Evolutionary conservation across 2,888 invertebrate genomes (phyloP).

Genomic region (Cryptophagus acutangulus): DNA sequence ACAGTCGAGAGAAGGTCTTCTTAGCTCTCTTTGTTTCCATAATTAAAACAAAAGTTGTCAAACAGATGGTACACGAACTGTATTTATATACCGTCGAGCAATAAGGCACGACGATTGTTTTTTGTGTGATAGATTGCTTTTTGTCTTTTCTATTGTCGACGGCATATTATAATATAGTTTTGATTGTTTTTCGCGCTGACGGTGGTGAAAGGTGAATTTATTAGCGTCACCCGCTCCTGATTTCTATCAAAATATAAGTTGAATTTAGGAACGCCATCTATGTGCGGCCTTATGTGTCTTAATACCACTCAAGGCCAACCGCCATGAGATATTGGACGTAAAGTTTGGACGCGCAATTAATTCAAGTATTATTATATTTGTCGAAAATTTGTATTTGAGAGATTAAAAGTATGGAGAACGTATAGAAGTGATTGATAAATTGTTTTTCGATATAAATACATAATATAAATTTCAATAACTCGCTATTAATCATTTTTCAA

Average conservation of each 20-base stretch:
- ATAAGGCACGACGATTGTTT: constrained; percentile 38
- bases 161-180: too few species aligned
- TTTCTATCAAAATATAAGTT: constrained; percentile 39
- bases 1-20: constrained; percentile 2
- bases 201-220: constrained; percentile 45
- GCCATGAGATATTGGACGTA: too few species aligned
- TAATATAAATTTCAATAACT: background rate
- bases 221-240: constrained; percentile 42
- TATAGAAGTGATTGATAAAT: too few species aligned
- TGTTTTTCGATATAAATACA: too few species aligned
- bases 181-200: constrained; percentile 44
- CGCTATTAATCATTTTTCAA: constrained; percentile 1
- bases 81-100: constrained; percentile 1
- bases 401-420: too few species aligned
- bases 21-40: constrained; percentile 41
- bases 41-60: constrained; percentile 48
- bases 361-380: too few species aligned
- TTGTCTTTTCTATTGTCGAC: constrained; percentile 3
- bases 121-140: constrained; percentile 27
- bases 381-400: too few species aligned
- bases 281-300: background rate
- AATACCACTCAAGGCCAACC: too few species aligned
- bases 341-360: too few species aligned
- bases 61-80: constrained; percentile 39
- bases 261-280: constrained; percentile 9